These are phyloP conservation scores for Hydriomena furcata DNA, from an alignment of 2,888 invertebrate genomes.

Conservation along the genomic window DNA sequence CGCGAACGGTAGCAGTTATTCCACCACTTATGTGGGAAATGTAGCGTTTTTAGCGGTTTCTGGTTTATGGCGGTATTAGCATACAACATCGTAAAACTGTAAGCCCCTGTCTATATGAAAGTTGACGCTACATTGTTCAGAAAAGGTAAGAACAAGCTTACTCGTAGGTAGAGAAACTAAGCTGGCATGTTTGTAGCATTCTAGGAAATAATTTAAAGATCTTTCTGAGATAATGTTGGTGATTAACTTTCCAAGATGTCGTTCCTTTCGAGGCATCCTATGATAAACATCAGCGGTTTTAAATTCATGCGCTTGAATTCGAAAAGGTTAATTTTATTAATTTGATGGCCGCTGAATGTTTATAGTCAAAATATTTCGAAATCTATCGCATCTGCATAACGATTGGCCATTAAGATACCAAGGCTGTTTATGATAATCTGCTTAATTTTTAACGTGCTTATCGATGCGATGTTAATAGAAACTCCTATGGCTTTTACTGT, in stretches of 20 bases:
- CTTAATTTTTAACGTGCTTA: slow-evolving; percentile 23
- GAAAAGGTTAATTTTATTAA: slow-evolving; percentile 37
- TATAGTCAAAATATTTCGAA: slow-evolving; percentile 31
- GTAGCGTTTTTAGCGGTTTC: slow-evolving; percentile 48
- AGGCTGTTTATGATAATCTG: slow-evolving; percentile 28
- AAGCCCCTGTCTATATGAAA: slow-evolving; percentile 9
- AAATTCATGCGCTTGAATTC: slow-evolving; percentile 24
- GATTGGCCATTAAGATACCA: slow-evolving; percentile 25
- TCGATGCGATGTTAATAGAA: slow-evolving; percentile 10
- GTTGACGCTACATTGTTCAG: slow-evolving; percentile 4
- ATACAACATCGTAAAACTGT: slow-evolving; percentile 62
- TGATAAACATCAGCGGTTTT: slow-evolving; percentile 32
- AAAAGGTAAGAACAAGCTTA: slow-evolving; percentile 4
- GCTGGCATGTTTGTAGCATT: slow-evolving; percentile 12
- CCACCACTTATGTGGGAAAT: slow-evolving; percentile 60
- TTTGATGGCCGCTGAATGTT: slow-evolving; percentile 32
- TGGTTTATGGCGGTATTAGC: slow-evolving; percentile 56
- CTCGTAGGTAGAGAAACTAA: slow-evolving; percentile 2
- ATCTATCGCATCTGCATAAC: slow-evolving; percentile 32
- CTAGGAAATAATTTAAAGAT: slow-evolving; percentile 32
- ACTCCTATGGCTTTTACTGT: slow-evolving; percentile 22
- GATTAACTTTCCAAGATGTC: slow-evolving; percentile 34
- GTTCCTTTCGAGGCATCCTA: slow-evolving; percentile 21
- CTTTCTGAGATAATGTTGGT: slow-evolving; percentile 26
- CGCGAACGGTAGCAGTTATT: slow-evolving; percentile 72